A percentile compares a stretch with the other conserved stretches of the same genome.
phyloP scores from a whole-genome alignment of 2,113 vertebrate species.

The Pomatostomus ruficeps region DNA sequence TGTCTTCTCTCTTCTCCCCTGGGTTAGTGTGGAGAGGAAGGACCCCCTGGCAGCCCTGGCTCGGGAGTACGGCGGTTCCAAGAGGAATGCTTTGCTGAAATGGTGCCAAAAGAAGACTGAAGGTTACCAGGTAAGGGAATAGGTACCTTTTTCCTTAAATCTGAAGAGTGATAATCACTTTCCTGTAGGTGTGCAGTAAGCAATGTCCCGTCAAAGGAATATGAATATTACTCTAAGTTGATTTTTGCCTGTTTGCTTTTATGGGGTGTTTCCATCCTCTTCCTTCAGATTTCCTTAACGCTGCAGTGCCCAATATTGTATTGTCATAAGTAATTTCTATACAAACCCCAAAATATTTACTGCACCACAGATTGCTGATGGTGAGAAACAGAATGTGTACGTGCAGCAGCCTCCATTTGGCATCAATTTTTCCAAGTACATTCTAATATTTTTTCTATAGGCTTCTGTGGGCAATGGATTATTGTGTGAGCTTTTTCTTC shows the following conservation, averaged over 20 bases:
- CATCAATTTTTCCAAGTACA: neutral
- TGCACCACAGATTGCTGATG: neutral
- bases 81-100: constrained; percentile 94
- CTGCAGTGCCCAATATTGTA: neutral
- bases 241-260: neutral
- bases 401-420: neutral
- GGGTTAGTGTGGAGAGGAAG: constrained; percentile 90
- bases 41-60: constrained; percentile 93
- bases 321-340: neutral
- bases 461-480: neutral
- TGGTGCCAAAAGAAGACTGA: constrained; percentile 99
- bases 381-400: neutral
- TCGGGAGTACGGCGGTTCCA: constrained; percentile 93
- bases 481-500: neutral
- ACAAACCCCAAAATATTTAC: neutral
- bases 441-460: neutral
- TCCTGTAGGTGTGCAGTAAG: neutral
- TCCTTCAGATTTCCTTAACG: neutral
- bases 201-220: neutral
- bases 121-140: constrained; percentile 87
- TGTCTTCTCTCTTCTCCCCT: neutral
- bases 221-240: neutral
- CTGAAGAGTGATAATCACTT: neutral
- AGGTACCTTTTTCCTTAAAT: neutral
- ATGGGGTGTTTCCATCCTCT: neutral